Evolutionary conservation across 2,888 invertebrate genomes (phyloP).

Genomic region (Steromphala cineraria): DNA sequence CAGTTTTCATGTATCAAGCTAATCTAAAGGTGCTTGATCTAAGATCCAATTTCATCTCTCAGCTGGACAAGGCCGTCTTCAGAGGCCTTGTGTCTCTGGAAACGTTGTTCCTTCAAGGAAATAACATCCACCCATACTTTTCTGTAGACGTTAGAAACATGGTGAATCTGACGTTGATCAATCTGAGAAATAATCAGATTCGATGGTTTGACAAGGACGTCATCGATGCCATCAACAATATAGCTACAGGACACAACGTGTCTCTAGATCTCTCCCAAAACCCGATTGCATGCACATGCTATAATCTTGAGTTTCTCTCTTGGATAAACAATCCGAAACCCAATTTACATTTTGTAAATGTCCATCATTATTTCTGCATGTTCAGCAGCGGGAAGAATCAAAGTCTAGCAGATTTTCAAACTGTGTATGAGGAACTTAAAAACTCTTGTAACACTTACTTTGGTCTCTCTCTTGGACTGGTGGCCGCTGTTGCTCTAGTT

Average conservation of each 20-base stretch:
- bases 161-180: background rate
- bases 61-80: background rate
- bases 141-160: background rate
- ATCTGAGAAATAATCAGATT: background rate
- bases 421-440: background rate
- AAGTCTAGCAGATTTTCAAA: background rate
- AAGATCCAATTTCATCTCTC: background rate
- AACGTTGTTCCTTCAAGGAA: background rate
- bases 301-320: conserved; percentile 2
- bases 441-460: background rate
- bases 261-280: conserved; percentile 1
- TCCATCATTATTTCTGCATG: background rate
- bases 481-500: background rate
- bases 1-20: background rate
- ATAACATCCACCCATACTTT: background rate
- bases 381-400: background rate
- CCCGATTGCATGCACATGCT: conserved; percentile 19
- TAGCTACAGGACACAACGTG: background rate
- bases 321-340: conserved; percentile 11
- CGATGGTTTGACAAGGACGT: background rate
- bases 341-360: background rate
- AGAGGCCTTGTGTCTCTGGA: background rate
- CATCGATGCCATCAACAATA: background rate
- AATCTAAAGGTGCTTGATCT: background rate
- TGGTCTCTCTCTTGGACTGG: background rate